phyloP scores from a whole-genome alignment of 2,113 vertebrate species.

The Anguilla rostrata region DNA sequence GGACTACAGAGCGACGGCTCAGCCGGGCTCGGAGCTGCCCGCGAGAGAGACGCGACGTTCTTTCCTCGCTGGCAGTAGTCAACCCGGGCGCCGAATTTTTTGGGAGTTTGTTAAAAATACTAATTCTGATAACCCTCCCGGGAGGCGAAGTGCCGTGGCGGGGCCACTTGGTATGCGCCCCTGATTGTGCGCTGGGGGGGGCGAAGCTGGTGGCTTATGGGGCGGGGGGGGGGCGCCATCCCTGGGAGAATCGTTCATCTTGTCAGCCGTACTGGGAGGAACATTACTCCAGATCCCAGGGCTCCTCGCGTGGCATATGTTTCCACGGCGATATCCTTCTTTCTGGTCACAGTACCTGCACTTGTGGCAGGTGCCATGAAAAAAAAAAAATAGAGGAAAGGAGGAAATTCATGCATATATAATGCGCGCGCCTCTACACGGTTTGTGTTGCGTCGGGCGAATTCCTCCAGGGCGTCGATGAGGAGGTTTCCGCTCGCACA shows the following conservation, averaged over 20 bases:
- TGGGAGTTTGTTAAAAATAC: not conserved
- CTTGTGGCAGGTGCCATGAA: slow-evolving; percentile 28
- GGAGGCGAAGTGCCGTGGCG: not conserved
- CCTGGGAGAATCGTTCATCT: slow-evolving; percentile 54
- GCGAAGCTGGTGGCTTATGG: too few relatives aligned
- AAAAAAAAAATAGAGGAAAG: not conserved
- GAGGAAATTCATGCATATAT: slow-evolving; percentile 48
- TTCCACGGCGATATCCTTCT: slow-evolving; percentile 57
- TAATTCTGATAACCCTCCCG: not conserved
- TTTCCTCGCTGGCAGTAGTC: not conserved
- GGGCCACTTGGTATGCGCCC: slow-evolving; percentile 37
- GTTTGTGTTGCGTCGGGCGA: slow-evolving; percentile 15
- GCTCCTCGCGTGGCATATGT: slow-evolving; percentile 58
- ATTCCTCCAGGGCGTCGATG: slow-evolving; percentile 4
- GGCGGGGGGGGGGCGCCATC: slow-evolving; percentile 31
- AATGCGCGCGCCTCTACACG: slow-evolving; percentile 16
- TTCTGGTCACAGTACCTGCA: slow-evolving; percentile 59
- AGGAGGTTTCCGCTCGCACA: not conserved
- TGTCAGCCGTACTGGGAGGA: slow-evolving; percentile 53
- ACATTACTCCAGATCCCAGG: slow-evolving; percentile 49
- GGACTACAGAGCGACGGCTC: not conserved
- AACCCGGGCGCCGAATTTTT: not conserved
- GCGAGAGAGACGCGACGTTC: not conserved
- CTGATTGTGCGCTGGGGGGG: slow-evolving; percentile 18
- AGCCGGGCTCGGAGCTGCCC: not conserved